Evolutionary conservation across 37 sponge, comb jelly and placozoan genomes (phyloP), one percentile per base, ranked within the genome.

Genomic region (Beroe forskalii): DNA sequence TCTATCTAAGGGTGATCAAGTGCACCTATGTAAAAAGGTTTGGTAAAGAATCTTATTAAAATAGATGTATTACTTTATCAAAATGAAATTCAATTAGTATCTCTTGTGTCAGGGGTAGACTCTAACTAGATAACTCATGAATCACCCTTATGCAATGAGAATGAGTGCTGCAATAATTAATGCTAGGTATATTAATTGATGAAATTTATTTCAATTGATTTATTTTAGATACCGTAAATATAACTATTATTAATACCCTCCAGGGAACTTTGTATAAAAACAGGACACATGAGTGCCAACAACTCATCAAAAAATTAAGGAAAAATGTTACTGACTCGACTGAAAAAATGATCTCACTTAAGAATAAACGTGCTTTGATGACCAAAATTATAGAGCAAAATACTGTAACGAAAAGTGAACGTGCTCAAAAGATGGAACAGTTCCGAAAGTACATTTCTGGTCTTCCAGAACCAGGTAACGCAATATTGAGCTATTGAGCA

Each of bases 381-480:
- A 23, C 44, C n/a, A 80, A 80, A 43, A 38, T 80, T 12, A 41
- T 80, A 22, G 55, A 20, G 14, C 38, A 80, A 43, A 44, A 41
- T 44, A 37, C 40, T 22, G 86, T 30, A 38, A 80, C 14, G 44
- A 80, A 44, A 30, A 80, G 35, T 17, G 55, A 80, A 43, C 28
- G 86, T 14, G 44, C 44, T 20, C 25, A 42, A 43, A 12, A n/a
- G 27, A 80, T 80, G 86, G 86, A 80, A 4, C 14, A 24, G 14
- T 44, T 28, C 55, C 12, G 55, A 44, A 44, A 41, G 1, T 38
- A 80, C 55, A 80, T 80, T 41, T 43, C 28, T 24, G 9, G 38
- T 42, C 55, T 80, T 41, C 86, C 86, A 42, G 4, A 43, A n/a
- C 86, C 86, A 25, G 86, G 86, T 80, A 22, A 69, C 28, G n/a